Evolutionary conservation across 2,888 invertebrate genomes (phyloP).

Genomic region (Eudasyphora cyanicolor): DNA sequence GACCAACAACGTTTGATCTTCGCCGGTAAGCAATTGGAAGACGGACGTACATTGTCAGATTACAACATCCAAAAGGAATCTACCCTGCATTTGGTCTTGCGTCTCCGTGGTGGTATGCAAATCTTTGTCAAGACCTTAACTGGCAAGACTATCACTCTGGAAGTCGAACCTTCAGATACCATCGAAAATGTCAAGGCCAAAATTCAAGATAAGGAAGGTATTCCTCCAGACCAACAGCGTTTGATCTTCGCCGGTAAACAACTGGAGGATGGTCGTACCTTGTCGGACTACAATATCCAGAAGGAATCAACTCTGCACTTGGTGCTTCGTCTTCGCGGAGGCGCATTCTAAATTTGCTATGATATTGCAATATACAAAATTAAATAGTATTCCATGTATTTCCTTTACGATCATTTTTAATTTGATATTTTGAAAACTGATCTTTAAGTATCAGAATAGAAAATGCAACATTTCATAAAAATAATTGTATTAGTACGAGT

Average conservation of each 20-base stretch:
- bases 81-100: slow-evolving; percentile 62
- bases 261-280: slow-evolving; percentile 62
- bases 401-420: slow-evolving; percentile 64
- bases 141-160: slow-evolving; percentile 64
- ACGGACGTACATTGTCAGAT: slow-evolving; percentile 65
- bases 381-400: slow-evolving; percentile 66
- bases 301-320: slow-evolving; percentile 70
- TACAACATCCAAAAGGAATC: slow-evolving; percentile 67
- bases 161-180: slow-evolving; percentile 66
- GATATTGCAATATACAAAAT: slow-evolving; percentile 55
- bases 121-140: slow-evolving; percentile 65
- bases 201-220: slow-evolving; percentile 67
- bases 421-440: too few relatives aligned
- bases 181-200: slow-evolving; percentile 66
- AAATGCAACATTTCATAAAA: too few relatives aligned
- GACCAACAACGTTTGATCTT: slow-evolving; percentile 68
- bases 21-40: slow-evolving; percentile 67
- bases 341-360: slow-evolving; percentile 63
- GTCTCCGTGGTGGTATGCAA: slow-evolving; percentile 67
- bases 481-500: too few relatives aligned
- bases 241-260: slow-evolving; percentile 67
- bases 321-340: slow-evolving; percentile 69
- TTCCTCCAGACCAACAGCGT: slow-evolving; percentile 68
- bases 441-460: too few relatives aligned
- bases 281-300: slow-evolving; percentile 66